phyloP scores from a whole-genome alignment of 2,797 vertebrate genomes.

The Cottoperca gobio region DNA sequence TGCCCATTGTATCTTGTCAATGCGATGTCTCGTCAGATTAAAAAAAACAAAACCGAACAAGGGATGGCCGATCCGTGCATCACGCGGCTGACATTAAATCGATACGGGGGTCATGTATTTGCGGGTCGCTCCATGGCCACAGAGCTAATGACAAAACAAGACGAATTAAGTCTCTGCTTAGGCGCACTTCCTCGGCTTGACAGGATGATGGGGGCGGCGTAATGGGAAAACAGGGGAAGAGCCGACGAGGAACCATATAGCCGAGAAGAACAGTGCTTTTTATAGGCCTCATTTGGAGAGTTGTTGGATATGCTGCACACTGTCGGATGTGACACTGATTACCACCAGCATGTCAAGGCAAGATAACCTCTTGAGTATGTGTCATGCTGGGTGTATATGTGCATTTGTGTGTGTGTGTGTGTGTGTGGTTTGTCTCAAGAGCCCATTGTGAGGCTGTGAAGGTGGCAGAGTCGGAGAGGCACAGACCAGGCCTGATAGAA shows the following conservation, averaged over 20 bases:
- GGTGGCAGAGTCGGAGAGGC: conserved; percentile 45
- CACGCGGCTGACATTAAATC: conserved; percentile 75
- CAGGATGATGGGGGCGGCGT: conserved; percentile 61
- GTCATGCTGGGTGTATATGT: conserved; percentile 25
- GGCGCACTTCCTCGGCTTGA: conserved; percentile 65
- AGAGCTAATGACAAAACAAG: conserved; percentile 81
- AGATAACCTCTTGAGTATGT: conserved; percentile 62
- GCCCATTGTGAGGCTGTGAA: conserved; percentile 39
- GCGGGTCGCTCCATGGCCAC: conserved; percentile 63
- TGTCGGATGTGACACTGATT: conserved; percentile 72
- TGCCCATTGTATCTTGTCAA: conserved; percentile 51
- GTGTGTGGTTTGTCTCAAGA: conserved; percentile 43
- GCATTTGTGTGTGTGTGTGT: conserved; percentile 24
- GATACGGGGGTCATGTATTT: conserved; percentile 68
- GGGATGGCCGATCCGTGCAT: conserved; percentile 60
- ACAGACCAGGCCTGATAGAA: conserved; percentile 63
- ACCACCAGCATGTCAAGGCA: conserved; percentile 46
- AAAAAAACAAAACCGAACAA: conserved; percentile 62
- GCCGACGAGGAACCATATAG: conserved; percentile 11
- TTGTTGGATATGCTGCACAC: conserved; percentile 28
- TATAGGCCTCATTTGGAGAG: conserved; percentile 48
- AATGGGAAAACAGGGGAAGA: conserved; percentile 52
- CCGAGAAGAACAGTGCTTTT: conserved; percentile 55
- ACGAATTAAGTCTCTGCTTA: conserved; percentile 82
- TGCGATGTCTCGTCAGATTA: conserved; percentile 44